phyloP scores from a whole-genome alignment of 2,797 vertebrate genomes.

The Epinephelus malabaricus region DNA sequence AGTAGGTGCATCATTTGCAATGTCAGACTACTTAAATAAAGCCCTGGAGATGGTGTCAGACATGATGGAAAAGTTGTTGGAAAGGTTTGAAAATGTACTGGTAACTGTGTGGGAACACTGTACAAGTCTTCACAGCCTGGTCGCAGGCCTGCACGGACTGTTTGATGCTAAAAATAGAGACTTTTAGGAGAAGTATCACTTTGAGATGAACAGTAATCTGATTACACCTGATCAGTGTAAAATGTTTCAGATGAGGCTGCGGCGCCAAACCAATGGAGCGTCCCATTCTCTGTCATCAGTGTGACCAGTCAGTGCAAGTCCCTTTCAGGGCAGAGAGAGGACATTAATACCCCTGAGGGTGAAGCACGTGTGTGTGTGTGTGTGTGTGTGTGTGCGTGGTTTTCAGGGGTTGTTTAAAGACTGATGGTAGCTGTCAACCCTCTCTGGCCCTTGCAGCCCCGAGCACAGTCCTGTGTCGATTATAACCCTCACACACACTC shows the following conservation, averaged over 20 bases:
- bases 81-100: too few species aligned
- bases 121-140: neutral
- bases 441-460: constrained; percentile 55
- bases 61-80: too few species aligned
- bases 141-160: neutral
- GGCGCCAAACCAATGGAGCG: constrained; percentile 1
- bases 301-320: constrained; percentile 66
- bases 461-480: constrained; percentile 44
- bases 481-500: constrained; percentile 38
- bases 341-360: constrained; percentile 67
- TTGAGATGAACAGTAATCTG: neutral
- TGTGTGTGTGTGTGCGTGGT: constrained; percentile 26
- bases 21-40: too few species aligned
- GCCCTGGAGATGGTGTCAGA: too few species aligned
- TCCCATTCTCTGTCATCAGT: constrained; percentile 61
- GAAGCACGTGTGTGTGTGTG: constrained; percentile 30
- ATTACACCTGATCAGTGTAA: neutral
- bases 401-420: constrained; percentile 48
- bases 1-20: too few species aligned
- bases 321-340: constrained; percentile 70
- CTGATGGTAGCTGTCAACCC: constrained; percentile 76
- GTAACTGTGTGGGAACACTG: too few species aligned
- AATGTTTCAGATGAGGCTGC: constrained; percentile 1
- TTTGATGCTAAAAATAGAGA: neutral
- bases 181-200: neutral